These are phyloP conservation scores for Apodemia hepburni DNA, from an alignment of 2,888 invertebrate species.

Conservation along the genomic window DNA sequence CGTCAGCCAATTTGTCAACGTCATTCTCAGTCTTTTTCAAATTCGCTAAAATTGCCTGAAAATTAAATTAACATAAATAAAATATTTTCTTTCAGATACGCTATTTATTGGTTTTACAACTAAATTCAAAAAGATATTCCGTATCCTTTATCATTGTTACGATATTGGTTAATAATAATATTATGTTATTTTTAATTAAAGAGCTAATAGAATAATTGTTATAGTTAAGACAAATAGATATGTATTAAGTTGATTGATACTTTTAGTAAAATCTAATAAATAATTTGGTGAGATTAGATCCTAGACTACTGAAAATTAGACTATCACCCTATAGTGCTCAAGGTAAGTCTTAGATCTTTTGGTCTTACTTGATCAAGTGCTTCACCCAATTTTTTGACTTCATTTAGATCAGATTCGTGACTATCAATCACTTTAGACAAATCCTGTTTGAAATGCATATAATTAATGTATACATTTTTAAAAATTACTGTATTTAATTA, in stretches of 20 bases:
- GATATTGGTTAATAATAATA: conserved; percentile 28
- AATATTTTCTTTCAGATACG: neutral
- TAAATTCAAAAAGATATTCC: conserved; percentile 7
- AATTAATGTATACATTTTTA: conserved; percentile 34
- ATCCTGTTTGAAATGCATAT: conserved; percentile 81
- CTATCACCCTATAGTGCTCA: conserved; percentile 60
- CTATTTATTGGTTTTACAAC: neutral
- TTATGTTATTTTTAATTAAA: neutral
- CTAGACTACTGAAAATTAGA: conserved; percentile 70
- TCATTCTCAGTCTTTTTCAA: conserved; percentile 92
- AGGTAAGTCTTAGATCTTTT: conserved; percentile 39
- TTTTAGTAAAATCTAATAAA: conserved; percentile 31
- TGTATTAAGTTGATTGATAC: conserved; percentile 10
- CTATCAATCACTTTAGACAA: conserved; percentile 87
- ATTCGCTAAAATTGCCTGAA: conserved; percentile 87
- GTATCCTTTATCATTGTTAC: conserved; percentile 9
- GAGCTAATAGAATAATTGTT: conserved; percentile 22
- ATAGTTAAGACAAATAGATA: conserved; percentile 12
- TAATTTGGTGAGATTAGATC: conserved; percentile 55
- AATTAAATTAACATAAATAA: conserved; percentile 27
- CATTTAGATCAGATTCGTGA: conserved; percentile 85
- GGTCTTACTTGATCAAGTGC: conserved; percentile 91
- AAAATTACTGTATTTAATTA: conserved; percentile 3
- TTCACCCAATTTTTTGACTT: conserved; percentile 87
- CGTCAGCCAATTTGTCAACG: conserved; percentile 92